A percentile compares a stretch with the other conserved stretches of the same genome.
Conservation (phyloP, 2,113 vertebrate genomes). For the Scartelaos histophorus region DNA sequence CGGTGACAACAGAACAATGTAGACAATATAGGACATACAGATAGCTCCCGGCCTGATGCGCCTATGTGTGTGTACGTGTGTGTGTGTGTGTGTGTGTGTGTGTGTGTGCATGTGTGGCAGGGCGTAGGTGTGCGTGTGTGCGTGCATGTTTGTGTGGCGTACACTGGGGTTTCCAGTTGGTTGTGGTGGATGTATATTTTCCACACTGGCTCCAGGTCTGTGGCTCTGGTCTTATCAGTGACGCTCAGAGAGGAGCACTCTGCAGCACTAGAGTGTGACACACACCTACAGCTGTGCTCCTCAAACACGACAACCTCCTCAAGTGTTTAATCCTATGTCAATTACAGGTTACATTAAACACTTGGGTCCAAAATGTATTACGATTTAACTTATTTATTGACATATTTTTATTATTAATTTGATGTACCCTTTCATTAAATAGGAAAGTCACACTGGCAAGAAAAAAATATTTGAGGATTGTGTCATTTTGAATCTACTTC, state of each 20-base stretch:
- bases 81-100: no score
- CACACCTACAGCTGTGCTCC: conserved; percentile 60
- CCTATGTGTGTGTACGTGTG: no score
- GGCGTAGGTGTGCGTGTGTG: no score
- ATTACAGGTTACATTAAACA: conserved; percentile 4
- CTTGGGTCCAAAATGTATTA: neutral
- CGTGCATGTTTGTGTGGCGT: no score
- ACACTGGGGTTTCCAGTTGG: conserved; percentile 32
- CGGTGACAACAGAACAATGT: neutral
- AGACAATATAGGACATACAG: neutral
- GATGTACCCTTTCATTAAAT: no score
- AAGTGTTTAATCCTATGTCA: conserved; percentile 21
- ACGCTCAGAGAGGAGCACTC: conserved; percentile 68
- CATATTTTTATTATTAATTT: no score
- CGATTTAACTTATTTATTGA: neutral
- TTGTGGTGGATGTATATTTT: conserved; percentile 26
- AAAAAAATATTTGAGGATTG: no score
- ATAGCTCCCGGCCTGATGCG: neutral
- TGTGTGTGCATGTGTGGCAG: no score
- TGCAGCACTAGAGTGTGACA: conserved; percentile 59
- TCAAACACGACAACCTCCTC: neutral
- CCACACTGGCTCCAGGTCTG: conserved; percentile 41
- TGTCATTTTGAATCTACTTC: no score
- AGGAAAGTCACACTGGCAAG: no score
- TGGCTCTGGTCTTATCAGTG: conserved; percentile 67